A percentile compares a stretch with the other conserved stretches of the same genome.
These are phyloP conservation scores for Papilio xuthus DNA, from an alignment of 1,140 invertebrate genomes.

Conservation along the genomic window DNA sequence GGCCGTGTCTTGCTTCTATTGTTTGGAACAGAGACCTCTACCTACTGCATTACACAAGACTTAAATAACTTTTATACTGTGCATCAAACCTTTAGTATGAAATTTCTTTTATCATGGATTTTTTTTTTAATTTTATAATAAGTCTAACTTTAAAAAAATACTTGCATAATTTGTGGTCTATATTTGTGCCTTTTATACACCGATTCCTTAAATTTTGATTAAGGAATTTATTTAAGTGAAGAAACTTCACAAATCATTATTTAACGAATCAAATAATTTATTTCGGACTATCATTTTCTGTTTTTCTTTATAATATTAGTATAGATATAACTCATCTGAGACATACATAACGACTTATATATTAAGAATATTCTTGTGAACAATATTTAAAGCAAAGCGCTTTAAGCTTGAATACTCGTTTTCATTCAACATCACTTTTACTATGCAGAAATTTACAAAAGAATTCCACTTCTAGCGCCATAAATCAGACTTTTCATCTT, in stretches of 20 bases:
- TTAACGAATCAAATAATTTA: too few species aligned
- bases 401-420: slow-evolving; percentile 17
- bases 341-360: neutral
- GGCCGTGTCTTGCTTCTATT: slow-evolving; percentile 1
- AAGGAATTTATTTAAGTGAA: too few species aligned
- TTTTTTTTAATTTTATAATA: too few species aligned
- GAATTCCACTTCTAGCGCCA: neutral
- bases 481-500: slow-evolving; percentile 17
- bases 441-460: slow-evolving; percentile 30
- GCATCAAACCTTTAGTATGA: neutral
- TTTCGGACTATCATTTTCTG: too few species aligned
- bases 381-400: neutral
- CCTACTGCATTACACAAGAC: neutral
- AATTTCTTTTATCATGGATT: neutral
- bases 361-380: neutral
- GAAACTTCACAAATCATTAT: too few species aligned
- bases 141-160: too few species aligned
- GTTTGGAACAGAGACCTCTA: neutral
- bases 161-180: too few species aligned
- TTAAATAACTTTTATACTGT: neutral
- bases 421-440: slow-evolving; percentile 12
- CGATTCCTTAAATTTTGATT: too few species aligned
- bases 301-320: too few species aligned
- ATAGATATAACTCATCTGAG: neutral
- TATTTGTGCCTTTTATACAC: too few species aligned